phyloP scores from a whole-genome alignment of 2,797 vertebrate species.

The Acanthiza pusilla region DNA sequence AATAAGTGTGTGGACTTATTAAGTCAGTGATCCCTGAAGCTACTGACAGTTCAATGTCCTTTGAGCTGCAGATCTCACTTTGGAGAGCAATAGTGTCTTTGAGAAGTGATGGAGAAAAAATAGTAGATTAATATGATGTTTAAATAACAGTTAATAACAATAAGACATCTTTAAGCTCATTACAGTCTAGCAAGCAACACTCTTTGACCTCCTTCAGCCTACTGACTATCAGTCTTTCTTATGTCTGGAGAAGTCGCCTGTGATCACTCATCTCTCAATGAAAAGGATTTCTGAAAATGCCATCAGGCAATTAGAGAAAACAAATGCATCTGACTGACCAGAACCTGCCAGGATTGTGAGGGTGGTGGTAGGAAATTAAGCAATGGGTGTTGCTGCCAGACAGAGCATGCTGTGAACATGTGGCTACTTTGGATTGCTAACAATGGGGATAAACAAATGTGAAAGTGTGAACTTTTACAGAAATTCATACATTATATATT shows the following conservation, averaged over 20 bases:
- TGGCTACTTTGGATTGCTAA: constrained; percentile 28
- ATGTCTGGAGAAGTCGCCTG: background rate
- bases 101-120: background rate
- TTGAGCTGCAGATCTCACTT: background rate
- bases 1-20: background rate
- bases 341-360: constrained; percentile 10
- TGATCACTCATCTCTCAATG: background rate
- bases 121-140: background rate
- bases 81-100: background rate
- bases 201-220: background rate
- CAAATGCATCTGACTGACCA: background rate
- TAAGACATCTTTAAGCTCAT: background rate
- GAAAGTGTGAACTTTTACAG: constrained; percentile 10
- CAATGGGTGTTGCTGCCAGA: background rate
- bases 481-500: constrained; percentile 43
- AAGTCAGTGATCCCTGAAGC: background rate
- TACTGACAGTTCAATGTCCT: background rate
- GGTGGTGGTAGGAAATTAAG: constrained; percentile 23
- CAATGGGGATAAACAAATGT: background rate
- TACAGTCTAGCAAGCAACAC: background rate
- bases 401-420: constrained; percentile 11
- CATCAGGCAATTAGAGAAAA: constrained; percentile 41
- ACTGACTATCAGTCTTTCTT: background rate
- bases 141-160: background rate
- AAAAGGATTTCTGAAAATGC: constrained; percentile 51